Conservation (phyloP, 2,797 vertebrate genomes). For the Chiroxiphia lanceolata region DNA sequence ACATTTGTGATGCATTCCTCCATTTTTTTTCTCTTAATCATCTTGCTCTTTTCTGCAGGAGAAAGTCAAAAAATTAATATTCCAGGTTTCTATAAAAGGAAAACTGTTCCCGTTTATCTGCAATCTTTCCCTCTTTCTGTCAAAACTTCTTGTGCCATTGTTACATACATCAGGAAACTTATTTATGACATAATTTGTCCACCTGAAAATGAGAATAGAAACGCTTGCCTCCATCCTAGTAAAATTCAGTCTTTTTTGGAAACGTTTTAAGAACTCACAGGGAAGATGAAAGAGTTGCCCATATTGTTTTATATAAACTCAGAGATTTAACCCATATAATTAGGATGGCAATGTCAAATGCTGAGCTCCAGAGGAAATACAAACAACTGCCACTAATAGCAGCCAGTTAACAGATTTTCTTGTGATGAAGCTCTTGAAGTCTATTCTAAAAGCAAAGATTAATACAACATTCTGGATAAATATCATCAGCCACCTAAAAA, state of each 20-base stretch:
- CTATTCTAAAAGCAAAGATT: slow-evolving; percentile 40
- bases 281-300: neutral
- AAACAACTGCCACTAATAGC: slow-evolving; percentile 22
- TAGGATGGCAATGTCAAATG: slow-evolving; percentile 26
- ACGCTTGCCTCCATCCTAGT: neutral
- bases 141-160: neutral
- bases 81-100: neutral
- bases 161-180: neutral
- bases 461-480: slow-evolving; percentile 49
- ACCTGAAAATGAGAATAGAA: neutral
- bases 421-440: slow-evolving; percentile 21
- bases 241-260: neutral
- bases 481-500: slow-evolving; percentile 4
- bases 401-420: slow-evolving; percentile 19
- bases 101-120: neutral
- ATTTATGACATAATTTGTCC: neutral
- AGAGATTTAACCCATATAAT: slow-evolving; percentile 23
- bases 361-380: slow-evolving; percentile 41
- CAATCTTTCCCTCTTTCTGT: neutral
- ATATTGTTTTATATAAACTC: slow-evolving; percentile 39
- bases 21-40: neutral
- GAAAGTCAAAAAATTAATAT: neutral
- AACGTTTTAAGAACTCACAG: neutral
- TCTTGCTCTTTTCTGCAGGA: neutral
- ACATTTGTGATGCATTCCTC: neutral